These are phyloP conservation scores for Anas flavirostris DNA, from an alignment of 2,797 vertebrate species.

Conservation along the genomic window DNA sequence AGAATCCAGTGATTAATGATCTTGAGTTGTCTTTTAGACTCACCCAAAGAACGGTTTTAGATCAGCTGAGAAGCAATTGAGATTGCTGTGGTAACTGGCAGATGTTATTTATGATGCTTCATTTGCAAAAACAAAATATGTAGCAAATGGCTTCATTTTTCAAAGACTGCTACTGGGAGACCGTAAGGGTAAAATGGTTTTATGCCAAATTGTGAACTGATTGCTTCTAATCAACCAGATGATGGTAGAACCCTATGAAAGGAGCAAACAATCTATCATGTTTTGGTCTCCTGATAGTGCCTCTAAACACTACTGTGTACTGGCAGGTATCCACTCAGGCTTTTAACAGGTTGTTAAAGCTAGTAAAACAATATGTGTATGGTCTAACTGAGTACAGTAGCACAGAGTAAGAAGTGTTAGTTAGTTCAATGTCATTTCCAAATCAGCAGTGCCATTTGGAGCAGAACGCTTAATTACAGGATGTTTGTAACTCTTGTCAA, in stretches of 20 bases:
- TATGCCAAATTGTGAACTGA: slow-evolving; percentile 59
- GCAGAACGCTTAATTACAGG: slow-evolving; percentile 38
- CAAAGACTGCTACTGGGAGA: slow-evolving; percentile 20
- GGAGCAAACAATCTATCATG: slow-evolving; percentile 21
- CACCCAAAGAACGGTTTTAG: slow-evolving; percentile 3
- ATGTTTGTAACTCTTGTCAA: slow-evolving; percentile 50
- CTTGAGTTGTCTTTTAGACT: neutral
- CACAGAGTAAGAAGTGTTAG: neutral
- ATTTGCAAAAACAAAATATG: slow-evolving; percentile 15
- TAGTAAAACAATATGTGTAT: neutral
- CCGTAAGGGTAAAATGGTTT: slow-evolving; percentile 28
- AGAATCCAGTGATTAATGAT: neutral
- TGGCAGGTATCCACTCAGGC: neutral
- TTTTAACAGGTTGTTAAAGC: slow-evolving; percentile 29
- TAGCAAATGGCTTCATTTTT: slow-evolving; percentile 56
- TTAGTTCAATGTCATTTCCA: slow-evolving; percentile 15
- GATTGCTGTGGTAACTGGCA: slow-evolving; percentile 23
- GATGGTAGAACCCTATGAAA: slow-evolving; percentile 29
- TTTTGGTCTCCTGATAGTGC: slow-evolving; percentile 4
- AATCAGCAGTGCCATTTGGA: slow-evolving; percentile 40
- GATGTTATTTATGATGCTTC: slow-evolving; percentile 54
- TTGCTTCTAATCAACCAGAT: slow-evolving; percentile 62
- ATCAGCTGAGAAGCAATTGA: slow-evolving; percentile 4
- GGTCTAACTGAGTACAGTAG: neutral
- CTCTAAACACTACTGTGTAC: neutral